Evolutionary conservation across 2,113 vertebrate species (phyloP).

Genomic region (Brienomyrus brachyistius): DNA sequence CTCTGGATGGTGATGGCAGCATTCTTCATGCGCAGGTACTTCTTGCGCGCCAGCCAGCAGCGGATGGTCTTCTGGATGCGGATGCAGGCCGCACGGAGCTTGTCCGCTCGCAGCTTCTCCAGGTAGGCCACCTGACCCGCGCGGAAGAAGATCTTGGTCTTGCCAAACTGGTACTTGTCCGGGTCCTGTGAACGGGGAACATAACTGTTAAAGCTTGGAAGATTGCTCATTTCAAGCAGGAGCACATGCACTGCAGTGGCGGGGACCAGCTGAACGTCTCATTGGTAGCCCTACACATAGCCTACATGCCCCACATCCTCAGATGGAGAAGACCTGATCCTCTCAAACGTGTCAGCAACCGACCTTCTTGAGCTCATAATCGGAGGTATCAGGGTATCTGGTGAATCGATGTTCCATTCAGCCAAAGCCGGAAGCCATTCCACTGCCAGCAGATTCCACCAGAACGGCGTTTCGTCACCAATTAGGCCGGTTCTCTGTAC

Average conservation of each 20-base stretch:
- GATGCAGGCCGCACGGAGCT: constrained; percentile 80
- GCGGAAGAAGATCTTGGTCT: constrained; percentile 96
- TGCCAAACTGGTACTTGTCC: constrained; percentile 93
- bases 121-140: constrained; percentile 93
- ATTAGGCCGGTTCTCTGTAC: constrained; percentile 44
- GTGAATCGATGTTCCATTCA: neutral
- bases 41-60: constrained; percentile 84
- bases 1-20: constrained; percentile 81
- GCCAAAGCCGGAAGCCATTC: neutral
- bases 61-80: constrained; percentile 92
- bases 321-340: neutral
- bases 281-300: neutral
- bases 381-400: neutral
- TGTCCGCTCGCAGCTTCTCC: constrained; percentile 91
- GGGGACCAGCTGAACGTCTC: neutral
- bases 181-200: constrained; percentile 61
- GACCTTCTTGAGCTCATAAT: neutral
- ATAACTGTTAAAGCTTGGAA: neutral
- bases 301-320: neutral
- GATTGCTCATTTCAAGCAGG: neutral
- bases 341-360: neutral
- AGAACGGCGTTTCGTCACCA: neutral
- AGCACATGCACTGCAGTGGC: neutral
- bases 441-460: neutral
- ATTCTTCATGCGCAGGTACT: constrained; percentile 77